Evolutionary conservation across 2,888 invertebrate genomes (phyloP), one percentile per base, ranked within the genome.

Genomic region (Hirtodrosophila trivittata): DNA sequence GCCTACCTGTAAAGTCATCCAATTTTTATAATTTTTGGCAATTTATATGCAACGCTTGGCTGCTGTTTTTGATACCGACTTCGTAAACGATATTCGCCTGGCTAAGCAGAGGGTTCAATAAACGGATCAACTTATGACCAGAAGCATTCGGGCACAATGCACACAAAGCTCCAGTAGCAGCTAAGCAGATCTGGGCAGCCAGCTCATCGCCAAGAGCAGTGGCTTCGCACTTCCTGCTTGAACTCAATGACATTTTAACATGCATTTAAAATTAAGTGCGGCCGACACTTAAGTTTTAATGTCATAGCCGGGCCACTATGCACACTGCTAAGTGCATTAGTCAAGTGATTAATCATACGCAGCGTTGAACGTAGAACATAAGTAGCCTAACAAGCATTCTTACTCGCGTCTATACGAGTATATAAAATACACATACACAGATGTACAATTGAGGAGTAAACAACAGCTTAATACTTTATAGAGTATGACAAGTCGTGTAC

Each of bases 261-360:
- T 84, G 78, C 85, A 73, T 80, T 80, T 84, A 77, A 72, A 84
- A 77, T 82, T 84, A 84, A 80, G 72, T 84, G 64, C 54, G 57
- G 16, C 58, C 37, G 62, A 70, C 80, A 82, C 82, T 82, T 73
- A 65, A 69, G 66, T 62, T 63, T 73, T 64, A 66, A 73, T 76
- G 83, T 70, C 77, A 70, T 46, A 66, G 72, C 66, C 80, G 7
- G 45, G 49, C 33, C 46, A 43, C 47, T 65, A 57, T 65, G 21
- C 45, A 33, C 37, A 13, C 4, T 37, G 51, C 33, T 41, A 66
- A 75, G 73, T 77, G 77, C 80, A 77, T 75, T 82, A 82, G 58
- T 57, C 68, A 51, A 59, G 62, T 43, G 59, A 77, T 76, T 81
- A 77, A 59, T 76, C 77, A 67, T 74, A 75, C 73, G 71, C 58